Percentiles rank a stretch among this genome's conserved stretches.
These are phyloP conservation scores for Drosophila lowei DNA, from an alignment of 1,140 invertebrate genomes.

Conservation along the genomic window DNA sequence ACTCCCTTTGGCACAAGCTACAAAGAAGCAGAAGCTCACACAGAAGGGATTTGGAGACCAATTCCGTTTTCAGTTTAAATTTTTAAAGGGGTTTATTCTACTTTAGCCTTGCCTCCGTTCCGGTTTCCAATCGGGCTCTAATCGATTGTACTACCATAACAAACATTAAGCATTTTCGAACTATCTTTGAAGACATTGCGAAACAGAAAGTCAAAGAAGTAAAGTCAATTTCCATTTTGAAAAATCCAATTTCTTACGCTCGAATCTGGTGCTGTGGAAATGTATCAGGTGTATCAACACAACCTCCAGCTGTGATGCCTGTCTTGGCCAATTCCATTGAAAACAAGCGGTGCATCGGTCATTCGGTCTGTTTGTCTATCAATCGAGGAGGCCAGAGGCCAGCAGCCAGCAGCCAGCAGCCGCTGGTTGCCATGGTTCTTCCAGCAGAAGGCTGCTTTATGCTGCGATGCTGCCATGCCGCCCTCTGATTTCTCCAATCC, in stretches of 20 bases:
- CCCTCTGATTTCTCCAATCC: conserved; percentile 61
- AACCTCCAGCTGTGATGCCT: conserved; percentile 27
- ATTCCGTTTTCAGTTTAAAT: no score
- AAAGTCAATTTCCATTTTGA: conserved; percentile 53
- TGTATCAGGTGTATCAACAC: conserved; percentile 43
- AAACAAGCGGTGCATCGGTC: conserved; percentile 33
- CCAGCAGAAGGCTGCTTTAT: conserved; percentile 11
- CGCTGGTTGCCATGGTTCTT: background rate
- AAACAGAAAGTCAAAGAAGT: background rate
- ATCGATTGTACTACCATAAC: background rate
- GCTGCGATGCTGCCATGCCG: no score
- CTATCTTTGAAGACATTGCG: no score
- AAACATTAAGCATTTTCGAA: no score
- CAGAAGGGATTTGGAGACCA: no score
- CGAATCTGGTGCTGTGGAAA: conserved; percentile 35
- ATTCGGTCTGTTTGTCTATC: conserved; percentile 46
- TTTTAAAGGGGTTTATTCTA: no score
- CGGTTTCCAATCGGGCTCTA: background rate
- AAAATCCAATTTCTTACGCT: conserved; percentile 54
- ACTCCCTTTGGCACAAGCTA: no score
- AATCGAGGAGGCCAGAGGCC: conserved; percentile 26
- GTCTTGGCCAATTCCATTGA: conserved; percentile 41
- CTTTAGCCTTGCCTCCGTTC: background rate
- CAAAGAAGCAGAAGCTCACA: no score
- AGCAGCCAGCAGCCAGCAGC: conserved; percentile 4